Conservation (phyloP, 2,113 vertebrate species). For the Triplophysa siluroides region DNA sequence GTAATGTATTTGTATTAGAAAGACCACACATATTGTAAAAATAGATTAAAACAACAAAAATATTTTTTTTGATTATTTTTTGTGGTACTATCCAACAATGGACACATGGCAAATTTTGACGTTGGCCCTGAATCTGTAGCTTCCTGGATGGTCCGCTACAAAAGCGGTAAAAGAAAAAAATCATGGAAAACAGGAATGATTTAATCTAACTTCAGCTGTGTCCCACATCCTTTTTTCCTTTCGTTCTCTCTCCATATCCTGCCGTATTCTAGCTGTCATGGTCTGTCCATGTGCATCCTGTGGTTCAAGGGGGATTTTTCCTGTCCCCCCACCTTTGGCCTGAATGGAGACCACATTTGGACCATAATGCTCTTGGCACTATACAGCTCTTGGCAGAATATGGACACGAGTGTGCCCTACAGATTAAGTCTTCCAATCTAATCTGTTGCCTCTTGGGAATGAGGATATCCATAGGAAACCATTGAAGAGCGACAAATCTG, state of each 20-base stretch:
- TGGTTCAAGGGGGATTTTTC: slow-evolving; percentile 24
- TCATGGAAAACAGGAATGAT: slow-evolving; percentile 46
- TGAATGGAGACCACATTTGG: neutral
- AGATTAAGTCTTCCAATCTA: neutral
- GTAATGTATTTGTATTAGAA: too few species aligned
- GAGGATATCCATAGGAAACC: slow-evolving; percentile 10
- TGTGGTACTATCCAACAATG: too few species aligned
- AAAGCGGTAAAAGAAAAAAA: neutral
- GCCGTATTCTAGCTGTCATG: slow-evolving; percentile 10
- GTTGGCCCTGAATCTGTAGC: neutral
- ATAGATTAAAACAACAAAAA: too few species aligned
- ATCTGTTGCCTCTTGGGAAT: neutral
- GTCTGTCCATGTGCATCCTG: slow-evolving; percentile 52
- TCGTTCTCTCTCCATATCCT: slow-evolving; percentile 46
- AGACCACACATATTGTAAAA: too few species aligned
- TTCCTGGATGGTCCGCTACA: neutral
- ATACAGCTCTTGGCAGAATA: neutral
- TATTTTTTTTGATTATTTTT: too few species aligned
- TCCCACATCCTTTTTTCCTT: slow-evolving; percentile 37
- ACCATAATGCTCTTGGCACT: neutral
- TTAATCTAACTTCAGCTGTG: slow-evolving; percentile 45
- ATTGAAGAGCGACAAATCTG: neutral
- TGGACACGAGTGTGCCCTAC: neutral
- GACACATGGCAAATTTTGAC: neutral
- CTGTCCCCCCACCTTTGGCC: neutral